Evolutionary conservation across 2,113 vertebrate species (phyloP).

Genomic region (Vulpes ferrilata): DNA sequence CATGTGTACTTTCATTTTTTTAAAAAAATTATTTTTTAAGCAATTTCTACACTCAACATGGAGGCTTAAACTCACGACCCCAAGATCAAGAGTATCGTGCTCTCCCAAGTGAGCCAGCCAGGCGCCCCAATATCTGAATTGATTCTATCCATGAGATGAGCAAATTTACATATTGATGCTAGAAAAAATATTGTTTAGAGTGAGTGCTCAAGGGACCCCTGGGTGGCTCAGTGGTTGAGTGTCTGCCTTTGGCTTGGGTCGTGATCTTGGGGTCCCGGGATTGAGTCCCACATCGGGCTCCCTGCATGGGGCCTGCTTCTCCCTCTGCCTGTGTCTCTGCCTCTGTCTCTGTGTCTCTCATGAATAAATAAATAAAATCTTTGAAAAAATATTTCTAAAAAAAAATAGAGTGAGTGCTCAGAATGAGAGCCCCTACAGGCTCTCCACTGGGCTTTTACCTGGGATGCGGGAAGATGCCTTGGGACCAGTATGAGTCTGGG

Average conservation of each 20-base stretch:
- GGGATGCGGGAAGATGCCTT: neutral
- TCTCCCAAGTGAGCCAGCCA: neutral
- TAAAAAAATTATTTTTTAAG: neutral
- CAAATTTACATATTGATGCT: neutral
- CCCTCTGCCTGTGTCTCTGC: too few relatives aligned
- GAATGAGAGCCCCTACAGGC: neutral
- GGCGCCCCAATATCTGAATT: neutral
- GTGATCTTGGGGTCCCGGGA: too few relatives aligned
- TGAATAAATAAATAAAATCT: too few relatives aligned
- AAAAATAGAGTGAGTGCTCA: neutral
- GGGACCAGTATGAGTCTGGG: neutral
- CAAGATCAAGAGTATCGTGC: neutral
- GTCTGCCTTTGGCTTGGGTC: too few relatives aligned
- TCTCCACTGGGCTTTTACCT: neutral
- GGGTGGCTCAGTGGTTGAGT: too few relatives aligned
- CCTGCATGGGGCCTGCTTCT: too few relatives aligned
- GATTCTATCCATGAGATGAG: neutral
- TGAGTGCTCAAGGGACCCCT: too few relatives aligned
- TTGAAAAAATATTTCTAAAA: too few relatives aligned
- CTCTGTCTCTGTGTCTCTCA: too few relatives aligned
- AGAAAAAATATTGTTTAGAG: slow-evolving; percentile 19
- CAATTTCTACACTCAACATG: neutral
- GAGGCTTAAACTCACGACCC: neutral
- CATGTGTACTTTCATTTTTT: neutral
- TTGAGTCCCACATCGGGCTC: too few relatives aligned